Evolutionary conservation across 2,888 invertebrate genomes (phyloP).

Genomic region (Pseudococcus jackbeardsleyi): DNA sequence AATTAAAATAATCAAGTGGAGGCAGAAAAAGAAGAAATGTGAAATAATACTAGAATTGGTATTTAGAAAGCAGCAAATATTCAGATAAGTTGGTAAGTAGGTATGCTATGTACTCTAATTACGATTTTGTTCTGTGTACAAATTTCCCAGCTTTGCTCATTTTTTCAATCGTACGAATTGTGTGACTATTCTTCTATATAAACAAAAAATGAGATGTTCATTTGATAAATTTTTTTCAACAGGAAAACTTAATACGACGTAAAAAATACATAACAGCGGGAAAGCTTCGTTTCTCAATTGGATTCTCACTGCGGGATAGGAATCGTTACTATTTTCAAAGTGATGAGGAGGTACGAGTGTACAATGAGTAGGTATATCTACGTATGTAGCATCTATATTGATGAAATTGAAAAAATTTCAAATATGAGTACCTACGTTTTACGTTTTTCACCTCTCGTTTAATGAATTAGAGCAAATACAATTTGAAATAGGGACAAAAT

Average conservation of each 20-base stretch:
- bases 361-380: neutral
- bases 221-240: neutral
- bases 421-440: no score
- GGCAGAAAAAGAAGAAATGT: no score
- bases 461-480: no score
- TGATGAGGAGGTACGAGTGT: neutral
- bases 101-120: no score
- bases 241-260: neutral
- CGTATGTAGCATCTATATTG: neutral
- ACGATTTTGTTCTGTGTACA: no score
- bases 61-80: no score
- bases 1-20: no score
- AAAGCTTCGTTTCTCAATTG: neutral
- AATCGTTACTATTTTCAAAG: neutral
- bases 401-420: no score
- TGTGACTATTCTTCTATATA: neutral
- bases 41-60: no score
- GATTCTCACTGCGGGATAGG: slow-evolving; percentile 4
- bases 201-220: neutral
- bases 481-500: no score
- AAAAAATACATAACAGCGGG: slow-evolving; percentile 6
- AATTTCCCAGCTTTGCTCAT: neutral
- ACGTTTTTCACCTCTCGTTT: no score
- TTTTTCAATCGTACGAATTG: neutral
- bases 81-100: no score